Percentiles rank a stretch among this genome's conserved stretches.
These are phyloP conservation scores for Ooceraea biroi DNA, from an alignment of 1,140 invertebrate genomes.

Conservation along the genomic window DNA sequence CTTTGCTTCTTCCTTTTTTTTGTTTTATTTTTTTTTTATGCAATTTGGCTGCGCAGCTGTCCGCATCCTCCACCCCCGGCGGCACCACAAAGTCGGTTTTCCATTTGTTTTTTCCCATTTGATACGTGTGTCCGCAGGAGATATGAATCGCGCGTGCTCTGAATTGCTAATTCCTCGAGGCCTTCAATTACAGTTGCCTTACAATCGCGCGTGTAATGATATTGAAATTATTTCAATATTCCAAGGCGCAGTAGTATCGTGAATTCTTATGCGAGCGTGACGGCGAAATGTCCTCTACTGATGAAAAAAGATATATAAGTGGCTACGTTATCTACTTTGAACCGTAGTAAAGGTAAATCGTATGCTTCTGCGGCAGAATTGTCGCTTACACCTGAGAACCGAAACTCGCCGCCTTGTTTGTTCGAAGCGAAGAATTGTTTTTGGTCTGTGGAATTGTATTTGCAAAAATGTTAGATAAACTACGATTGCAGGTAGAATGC, in stretches of 20 bases:
- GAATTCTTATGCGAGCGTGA: not conserved
- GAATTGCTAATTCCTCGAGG: slow-evolving; percentile 26
- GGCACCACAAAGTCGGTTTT: not conserved
- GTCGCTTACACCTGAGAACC: no score
- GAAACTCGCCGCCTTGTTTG: no score
- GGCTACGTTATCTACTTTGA: no score
- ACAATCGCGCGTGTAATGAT: not conserved
- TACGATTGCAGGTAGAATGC: no score
- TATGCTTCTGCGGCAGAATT: no score
- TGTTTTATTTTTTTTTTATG: not conserved
- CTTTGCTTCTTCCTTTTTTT: not conserved
- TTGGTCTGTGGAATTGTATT: no score
- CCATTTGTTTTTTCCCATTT: not conserved
- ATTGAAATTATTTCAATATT: slow-evolving; percentile 3
- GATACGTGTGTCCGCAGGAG: not conserved
- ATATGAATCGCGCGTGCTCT: not conserved
- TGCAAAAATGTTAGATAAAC: no score
- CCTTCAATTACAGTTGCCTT: not conserved
- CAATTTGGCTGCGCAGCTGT: no score
- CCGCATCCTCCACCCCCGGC: no score
- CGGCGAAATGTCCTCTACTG: not conserved
- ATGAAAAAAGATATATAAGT: not conserved
- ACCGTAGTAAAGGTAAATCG: no score
- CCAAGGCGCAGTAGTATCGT: not conserved
- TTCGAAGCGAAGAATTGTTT: no score